A percentile compares a stretch with the other conserved stretches of the same genome.
Evolutionary conservation across 2,113 vertebrate genomes (phyloP).

Genomic region (Nanorana parkeri): DNA sequence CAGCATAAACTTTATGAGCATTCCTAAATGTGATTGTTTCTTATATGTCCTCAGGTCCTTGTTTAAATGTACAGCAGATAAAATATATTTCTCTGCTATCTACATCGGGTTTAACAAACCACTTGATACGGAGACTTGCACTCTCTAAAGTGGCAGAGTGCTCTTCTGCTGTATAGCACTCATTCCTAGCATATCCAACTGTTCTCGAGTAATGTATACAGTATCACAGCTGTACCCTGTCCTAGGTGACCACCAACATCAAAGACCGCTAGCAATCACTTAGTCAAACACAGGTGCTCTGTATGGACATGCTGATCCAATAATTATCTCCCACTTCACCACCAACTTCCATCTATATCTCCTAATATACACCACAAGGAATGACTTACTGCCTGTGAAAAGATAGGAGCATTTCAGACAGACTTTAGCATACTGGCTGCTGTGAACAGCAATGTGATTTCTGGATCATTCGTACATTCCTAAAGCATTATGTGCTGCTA

Average conservation of each 20-base stretch:
- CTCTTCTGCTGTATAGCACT: neutral
- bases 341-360: slow-evolving; percentile 11
- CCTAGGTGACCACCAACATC: slow-evolving; percentile 28
- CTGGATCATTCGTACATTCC: slow-evolving; percentile 36
- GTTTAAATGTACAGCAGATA: no score
- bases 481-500: slow-evolving; percentile 9
- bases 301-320: neutral
- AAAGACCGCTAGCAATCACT: neutral
- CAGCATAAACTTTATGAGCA: no score
- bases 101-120: neutral
- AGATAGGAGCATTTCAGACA: slow-evolving; percentile 1
- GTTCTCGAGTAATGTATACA: neutral
- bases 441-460: neutral
- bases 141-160: slow-evolving; percentile 12
- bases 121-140: slow-evolving; percentile 17
- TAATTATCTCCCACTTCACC: slow-evolving; percentile 5
- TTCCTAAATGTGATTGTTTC: no score
- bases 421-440: slow-evolving; percentile 16
- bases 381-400: slow-evolving; percentile 10
- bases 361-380: neutral
- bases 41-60: no score
- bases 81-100: no score
- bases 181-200: neutral
- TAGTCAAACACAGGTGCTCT: neutral
- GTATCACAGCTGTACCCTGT: slow-evolving; percentile 10